Conservation (phyloP, 2,797 vertebrate species). For the Rallus crepitans region DNA sequence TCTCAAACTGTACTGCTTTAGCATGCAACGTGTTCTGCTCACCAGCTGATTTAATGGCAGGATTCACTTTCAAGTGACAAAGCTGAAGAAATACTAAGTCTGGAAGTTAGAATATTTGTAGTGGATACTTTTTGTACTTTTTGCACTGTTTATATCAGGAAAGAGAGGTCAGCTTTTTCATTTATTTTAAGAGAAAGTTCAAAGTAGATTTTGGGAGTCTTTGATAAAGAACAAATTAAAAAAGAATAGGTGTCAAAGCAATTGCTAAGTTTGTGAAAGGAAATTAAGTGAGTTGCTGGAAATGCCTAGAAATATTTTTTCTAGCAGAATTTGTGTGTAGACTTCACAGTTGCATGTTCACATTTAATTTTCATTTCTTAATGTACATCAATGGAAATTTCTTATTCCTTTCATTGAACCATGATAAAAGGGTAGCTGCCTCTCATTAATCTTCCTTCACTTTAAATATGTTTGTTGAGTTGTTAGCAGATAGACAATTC, state of each 20-base stretch:
- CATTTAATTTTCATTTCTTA: slow-evolving; percentile 15
- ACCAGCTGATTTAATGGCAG: neutral
- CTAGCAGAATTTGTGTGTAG: neutral
- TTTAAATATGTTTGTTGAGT: neutral
- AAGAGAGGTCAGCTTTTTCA: neutral
- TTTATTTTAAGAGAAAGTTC: neutral
- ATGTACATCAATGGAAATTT: slow-evolving; percentile 15
- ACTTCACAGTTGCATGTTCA: neutral
- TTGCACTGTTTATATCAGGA: neutral
- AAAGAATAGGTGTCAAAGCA: neutral
- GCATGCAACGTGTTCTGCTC: neutral
- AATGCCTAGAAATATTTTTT: neutral
- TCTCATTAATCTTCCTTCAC: slow-evolving; percentile 38
- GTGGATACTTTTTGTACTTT: neutral
- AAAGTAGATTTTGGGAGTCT: neutral
- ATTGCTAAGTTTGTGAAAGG: neutral
- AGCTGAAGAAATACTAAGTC: neutral
- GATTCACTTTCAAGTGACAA: neutral
- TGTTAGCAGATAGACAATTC: slow-evolving; percentile 12
- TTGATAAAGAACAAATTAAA: neutral
- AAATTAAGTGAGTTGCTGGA: neutral
- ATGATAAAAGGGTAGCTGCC: neutral
- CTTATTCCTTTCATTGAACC: neutral
- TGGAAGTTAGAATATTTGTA: neutral
- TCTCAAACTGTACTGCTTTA: neutral